Evolutionary conservation across 2,888 invertebrate species (phyloP).

Genomic region (Parthenolecanium corni): DNA sequence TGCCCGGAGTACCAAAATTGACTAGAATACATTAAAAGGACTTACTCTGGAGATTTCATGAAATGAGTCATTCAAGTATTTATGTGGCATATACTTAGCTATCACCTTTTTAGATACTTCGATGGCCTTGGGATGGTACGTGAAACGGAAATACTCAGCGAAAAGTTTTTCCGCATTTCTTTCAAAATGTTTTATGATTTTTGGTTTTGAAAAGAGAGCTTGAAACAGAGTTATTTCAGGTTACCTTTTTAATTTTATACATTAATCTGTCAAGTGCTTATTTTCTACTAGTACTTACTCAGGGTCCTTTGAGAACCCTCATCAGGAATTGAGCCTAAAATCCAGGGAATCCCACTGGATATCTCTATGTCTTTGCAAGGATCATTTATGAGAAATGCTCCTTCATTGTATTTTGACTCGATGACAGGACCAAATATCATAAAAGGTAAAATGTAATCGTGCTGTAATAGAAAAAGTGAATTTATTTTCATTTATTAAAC

Average conservation of each 20-base stretch:
- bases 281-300: too few relatives aligned
- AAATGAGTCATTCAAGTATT: slow-evolving; percentile 8
- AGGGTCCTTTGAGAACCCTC: slow-evolving; percentile 11
- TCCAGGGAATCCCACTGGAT: slow-evolving; percentile 7
- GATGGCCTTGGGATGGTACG: background rate
- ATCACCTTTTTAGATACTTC: background rate
- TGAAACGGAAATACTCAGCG: slow-evolving; percentile 1
- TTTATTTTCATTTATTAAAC: background rate
- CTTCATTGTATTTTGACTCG: background rate
- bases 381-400: slow-evolving; percentile 7
- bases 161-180: background rate
- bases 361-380: slow-evolving; percentile 8
- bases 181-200: background rate
- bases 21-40: background rate
- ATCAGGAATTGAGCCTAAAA: slow-evolving; percentile 6
- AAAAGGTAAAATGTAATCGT: slow-evolving; percentile 17
- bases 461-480: too few relatives aligned
- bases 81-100: background rate
- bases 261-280: too few relatives aligned
- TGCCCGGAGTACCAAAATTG: too few relatives aligned
- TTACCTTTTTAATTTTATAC: background rate
- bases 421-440: slow-evolving; percentile 10
- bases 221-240: background rate
- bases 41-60: slow-evolving; percentile 2
- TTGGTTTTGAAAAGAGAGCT: slow-evolving; percentile 6